phyloP scores from a whole-genome alignment of 2,113 vertebrate genomes.

The Donacobius atricapilla region DNA sequence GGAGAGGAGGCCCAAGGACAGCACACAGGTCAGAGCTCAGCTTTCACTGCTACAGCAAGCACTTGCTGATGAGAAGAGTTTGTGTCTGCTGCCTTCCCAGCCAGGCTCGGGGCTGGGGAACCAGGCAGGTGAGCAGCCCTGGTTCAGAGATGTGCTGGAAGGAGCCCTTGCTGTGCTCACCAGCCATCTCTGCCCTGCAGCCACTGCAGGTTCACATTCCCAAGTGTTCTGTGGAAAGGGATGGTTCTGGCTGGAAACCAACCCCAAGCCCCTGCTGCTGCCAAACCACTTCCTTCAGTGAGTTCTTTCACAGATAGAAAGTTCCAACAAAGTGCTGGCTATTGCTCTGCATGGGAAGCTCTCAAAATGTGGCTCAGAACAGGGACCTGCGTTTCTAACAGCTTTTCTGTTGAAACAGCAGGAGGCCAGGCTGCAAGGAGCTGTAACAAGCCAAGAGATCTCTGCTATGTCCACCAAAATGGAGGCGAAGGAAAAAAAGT shows the following conservation, averaged over 20 bases:
- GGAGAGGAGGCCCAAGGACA: neutral
- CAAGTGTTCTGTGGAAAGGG: neutral
- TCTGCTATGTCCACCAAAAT: neutral
- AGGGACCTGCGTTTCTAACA: neutral
- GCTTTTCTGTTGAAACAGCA: neutral
- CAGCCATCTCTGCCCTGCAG: neutral
- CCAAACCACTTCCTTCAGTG: constrained; percentile 8
- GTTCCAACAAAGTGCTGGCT: neutral
- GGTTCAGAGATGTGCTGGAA: neutral
- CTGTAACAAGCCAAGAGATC: neutral
- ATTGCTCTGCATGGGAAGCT: neutral
- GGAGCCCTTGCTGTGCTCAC: neutral
- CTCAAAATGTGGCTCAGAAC: neutral
- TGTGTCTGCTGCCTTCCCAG: neutral
- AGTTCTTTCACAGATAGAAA: neutral
- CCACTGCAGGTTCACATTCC: neutral
- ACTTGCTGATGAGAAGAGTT: neutral
- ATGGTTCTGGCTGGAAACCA: neutral
- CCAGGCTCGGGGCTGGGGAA: neutral
- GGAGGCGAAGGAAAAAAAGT: neutral
- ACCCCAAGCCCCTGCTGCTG: neutral
- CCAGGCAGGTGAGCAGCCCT: neutral
- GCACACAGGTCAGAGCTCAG: neutral
- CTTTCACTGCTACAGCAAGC: neutral
- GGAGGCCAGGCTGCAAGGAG: neutral